Evolutionary conservation across 1,140 invertebrate species (phyloP), one percentile per base, ranked within the genome.

Genomic region (Agrypnia vestita): DNA sequence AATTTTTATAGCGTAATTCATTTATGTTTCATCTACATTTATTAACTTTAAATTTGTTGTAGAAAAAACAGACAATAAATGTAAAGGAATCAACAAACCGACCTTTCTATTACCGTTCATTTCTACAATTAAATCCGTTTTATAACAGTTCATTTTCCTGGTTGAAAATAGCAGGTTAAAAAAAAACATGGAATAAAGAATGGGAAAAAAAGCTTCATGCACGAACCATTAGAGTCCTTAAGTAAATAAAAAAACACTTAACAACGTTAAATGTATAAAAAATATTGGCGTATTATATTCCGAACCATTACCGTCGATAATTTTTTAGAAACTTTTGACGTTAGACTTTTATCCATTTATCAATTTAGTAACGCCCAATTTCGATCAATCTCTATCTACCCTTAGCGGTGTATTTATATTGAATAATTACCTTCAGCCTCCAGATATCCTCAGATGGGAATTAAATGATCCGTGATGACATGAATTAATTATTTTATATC

Each of bases 321-420:
- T 76, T 77, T 67, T 77, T 77, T 25, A 67, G 44, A 77, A 77
- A 77, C 59, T 77, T 77, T 64, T 64, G 75, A 77, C 61, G 75
- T 77, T 53, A 67, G 75, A 77, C 67, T 77, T 77, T 59, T 51
- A 69, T 78, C 46, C 76, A 78, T 78, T 78, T 49, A 78, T 78
- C 76, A 78, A 78, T 71, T 78, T 69, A 56, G 76, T 71, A 59
- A 8, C 76, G 76, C 76, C 64, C 76, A 78, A 59, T 71, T 56
- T 78, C 76, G 11, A 78, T 78, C 76, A 56, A 78, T 78, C 76
- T 71, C n/a, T 11, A 78, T 78, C 64, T 51, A 78, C 67, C 76
- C 76, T 61, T 25, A 77, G 25, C n/a, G 1, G 25, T 35, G 25
- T 67, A 47, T 67, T 67, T 64, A 64, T 67, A 67, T 77, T 67